Conservation (phyloP, 2,113 vertebrate species). For the Gasterosteus nipponicus region DNA sequence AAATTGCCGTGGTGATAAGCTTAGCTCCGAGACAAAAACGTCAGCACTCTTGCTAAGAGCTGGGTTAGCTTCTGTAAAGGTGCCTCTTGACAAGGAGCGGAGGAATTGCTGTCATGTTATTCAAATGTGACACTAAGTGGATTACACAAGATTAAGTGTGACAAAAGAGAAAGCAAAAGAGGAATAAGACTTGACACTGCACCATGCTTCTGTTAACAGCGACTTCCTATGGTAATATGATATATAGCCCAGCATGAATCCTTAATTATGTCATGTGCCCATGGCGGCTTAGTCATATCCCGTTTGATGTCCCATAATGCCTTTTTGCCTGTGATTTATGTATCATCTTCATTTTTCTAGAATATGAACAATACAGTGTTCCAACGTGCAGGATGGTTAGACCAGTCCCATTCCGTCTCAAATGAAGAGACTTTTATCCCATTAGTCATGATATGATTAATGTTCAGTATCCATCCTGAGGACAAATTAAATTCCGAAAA, state of each 20-base stretch:
- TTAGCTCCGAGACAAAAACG: slow-evolving; percentile 60
- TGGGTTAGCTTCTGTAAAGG: slow-evolving; percentile 48
- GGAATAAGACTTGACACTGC: slow-evolving; percentile 65
- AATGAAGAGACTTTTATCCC: slow-evolving; percentile 30
- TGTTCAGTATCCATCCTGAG: slow-evolving; percentile 20
- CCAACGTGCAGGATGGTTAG: slow-evolving; percentile 8
- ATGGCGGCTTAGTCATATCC: slow-evolving; percentile 61
- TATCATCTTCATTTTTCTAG: slow-evolving; percentile 41
- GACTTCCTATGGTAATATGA: slow-evolving; percentile 66
- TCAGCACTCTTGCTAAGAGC: slow-evolving; percentile 45
- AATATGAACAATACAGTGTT: slow-evolving; percentile 31
- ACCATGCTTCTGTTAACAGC: slow-evolving; percentile 48
- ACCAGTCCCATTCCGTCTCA: slow-evolving; percentile 20
- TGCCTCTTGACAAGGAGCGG: slow-evolving; percentile 53
- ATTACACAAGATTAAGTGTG: slow-evolving; percentile 80
- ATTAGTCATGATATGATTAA: slow-evolving; percentile 41
- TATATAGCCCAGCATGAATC: slow-evolving; percentile 63
- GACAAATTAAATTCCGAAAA: slow-evolving; percentile 38
- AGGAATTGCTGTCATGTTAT: slow-evolving; percentile 72
- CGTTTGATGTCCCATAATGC: slow-evolving; percentile 60
- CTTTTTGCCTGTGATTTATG: slow-evolving; percentile 47
- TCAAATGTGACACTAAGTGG: slow-evolving; percentile 81
- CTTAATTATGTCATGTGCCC: slow-evolving; percentile 70
- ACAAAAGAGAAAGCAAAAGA: slow-evolving; percentile 70
- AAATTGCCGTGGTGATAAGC: slow-evolving; percentile 60